Evolutionary conservation across 2,797 vertebrate genomes (phyloP).

Genomic region (Tiaroga cobitis): DNA sequence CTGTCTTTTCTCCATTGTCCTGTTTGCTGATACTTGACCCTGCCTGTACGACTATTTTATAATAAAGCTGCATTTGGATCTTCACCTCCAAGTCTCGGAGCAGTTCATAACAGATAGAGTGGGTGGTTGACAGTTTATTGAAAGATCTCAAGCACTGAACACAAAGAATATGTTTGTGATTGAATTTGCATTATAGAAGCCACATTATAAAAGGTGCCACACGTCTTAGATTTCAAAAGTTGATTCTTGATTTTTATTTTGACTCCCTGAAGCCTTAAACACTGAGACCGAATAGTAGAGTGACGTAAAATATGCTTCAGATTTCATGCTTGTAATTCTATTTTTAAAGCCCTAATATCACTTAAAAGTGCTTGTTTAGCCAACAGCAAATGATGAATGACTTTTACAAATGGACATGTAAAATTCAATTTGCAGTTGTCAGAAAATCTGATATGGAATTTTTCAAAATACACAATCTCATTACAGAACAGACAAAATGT

Average conservation of each 20-base stretch:
- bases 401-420: conserved; percentile 54
- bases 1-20: too few species aligned
- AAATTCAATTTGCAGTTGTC: conserved; percentile 53
- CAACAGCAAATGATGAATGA: conserved; percentile 51
- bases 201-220: neutral
- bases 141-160: conserved; percentile 12
- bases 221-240: conserved; percentile 8
- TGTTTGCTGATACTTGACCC: too few species aligned
- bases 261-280: neutral
- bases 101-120: too few species aligned
- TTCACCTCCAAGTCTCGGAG: too few species aligned
- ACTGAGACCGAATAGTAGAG: conserved; percentile 9
- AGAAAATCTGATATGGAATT: conserved; percentile 44
- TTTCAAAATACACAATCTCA: conserved; percentile 54
- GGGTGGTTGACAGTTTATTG: conserved; percentile 27
- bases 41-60: too few species aligned
- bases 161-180: neutral
- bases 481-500: conserved; percentile 51
- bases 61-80: too few species aligned
- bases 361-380: conserved; percentile 57
- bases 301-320: conserved; percentile 24
- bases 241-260: conserved; percentile 1
- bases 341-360: conserved; percentile 45
- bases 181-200: conserved; percentile 22
- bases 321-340: conserved; percentile 45